A percentile compares a stretch with the other conserved stretches of the same genome.
These are phyloP conservation scores for Zaprionus obscuricornis DNA, from an alignment of 2,888 invertebrate genomes.

Conservation along the genomic window DNA sequence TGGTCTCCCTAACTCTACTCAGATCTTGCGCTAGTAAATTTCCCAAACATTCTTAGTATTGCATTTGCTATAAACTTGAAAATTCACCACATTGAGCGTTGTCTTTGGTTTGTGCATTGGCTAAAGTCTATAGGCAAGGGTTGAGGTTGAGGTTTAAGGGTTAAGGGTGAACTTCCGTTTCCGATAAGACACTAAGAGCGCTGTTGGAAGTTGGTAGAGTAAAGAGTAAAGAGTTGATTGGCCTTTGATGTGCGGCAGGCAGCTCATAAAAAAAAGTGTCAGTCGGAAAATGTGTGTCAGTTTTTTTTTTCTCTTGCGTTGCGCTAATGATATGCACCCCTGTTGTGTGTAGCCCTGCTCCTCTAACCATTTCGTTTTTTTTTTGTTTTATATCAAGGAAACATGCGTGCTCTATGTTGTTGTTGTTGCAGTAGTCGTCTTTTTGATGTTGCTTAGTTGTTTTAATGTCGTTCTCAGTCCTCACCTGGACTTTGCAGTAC, in stretches of 20 bases:
- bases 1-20: too few species aligned
- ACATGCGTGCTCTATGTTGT: conserved; percentile 63
- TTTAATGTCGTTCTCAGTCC: conserved; percentile 36
- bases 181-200: conserved; percentile 60
- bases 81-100: conserved; percentile 26
- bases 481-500: conserved; percentile 59
- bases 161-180: conserved; percentile 66
- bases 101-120: conserved; percentile 30
- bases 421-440: conserved; percentile 54
- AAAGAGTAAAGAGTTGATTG: conserved; percentile 60
- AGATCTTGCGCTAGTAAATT: background rate
- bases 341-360: conserved; percentile 34
- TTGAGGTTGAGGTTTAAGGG: conserved; percentile 33
- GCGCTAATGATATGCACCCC: conserved; percentile 81
- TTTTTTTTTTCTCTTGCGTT: conserved; percentile 29
- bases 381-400: conserved; percentile 57
- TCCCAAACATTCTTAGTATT: conserved; percentile 21
- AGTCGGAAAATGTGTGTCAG: conserved; percentile 74
- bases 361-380: conserved; percentile 40
- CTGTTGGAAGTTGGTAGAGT: conserved; percentile 10
- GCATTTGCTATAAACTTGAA: conserved; percentile 19
- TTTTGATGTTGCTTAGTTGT: conserved; percentile 49
- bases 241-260: conserved; percentile 70
- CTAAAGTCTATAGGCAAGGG: conserved; percentile 28
- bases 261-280: conserved; percentile 52